phyloP scores from a whole-genome alignment of 2,797 vertebrate genomes.

The Centropyge bicolor region DNA sequence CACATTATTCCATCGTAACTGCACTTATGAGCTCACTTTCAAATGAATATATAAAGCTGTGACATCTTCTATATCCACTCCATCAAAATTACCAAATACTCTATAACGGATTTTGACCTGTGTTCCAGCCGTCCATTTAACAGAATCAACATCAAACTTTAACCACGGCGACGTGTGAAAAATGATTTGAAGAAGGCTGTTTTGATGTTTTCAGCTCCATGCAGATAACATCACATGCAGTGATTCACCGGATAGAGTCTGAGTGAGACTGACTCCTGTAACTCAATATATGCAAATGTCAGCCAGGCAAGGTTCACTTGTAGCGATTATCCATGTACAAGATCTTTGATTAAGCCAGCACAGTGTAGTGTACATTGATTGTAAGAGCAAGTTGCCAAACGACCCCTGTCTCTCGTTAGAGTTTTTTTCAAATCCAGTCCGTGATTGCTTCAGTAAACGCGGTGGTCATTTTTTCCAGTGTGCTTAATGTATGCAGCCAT shows the following conservation, averaged over 20 bases:
- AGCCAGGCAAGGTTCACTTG: slow-evolving; percentile 74
- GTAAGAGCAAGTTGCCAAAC: slow-evolving; percentile 63
- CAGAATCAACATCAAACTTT: slow-evolving; percentile 41
- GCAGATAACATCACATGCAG: slow-evolving; percentile 65
- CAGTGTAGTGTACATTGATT: slow-evolving; percentile 76
- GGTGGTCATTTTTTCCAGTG: slow-evolving; percentile 39
- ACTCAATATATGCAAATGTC: slow-evolving; percentile 84
- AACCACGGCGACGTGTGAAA: slow-evolving; percentile 41
- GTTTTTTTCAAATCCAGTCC: slow-evolving; percentile 50
- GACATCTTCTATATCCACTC: slow-evolving; percentile 31
- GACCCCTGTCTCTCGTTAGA: slow-evolving; percentile 63
- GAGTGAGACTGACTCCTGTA: slow-evolving; percentile 77
- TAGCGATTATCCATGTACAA: slow-evolving; percentile 80
- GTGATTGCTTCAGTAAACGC: slow-evolving; percentile 50
- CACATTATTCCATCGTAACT: background rate
- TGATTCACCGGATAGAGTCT: slow-evolving; percentile 57
- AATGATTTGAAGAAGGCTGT: slow-evolving; percentile 42
- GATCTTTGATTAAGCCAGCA: slow-evolving; percentile 81
- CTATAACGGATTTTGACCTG: slow-evolving; percentile 29
- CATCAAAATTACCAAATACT: slow-evolving; percentile 1
- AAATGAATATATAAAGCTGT: slow-evolving; percentile 12
- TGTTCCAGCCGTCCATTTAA: slow-evolving; percentile 34
- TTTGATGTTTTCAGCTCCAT: slow-evolving; percentile 53
- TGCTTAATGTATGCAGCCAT: slow-evolving; percentile 36
- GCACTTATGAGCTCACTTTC: background rate